Base-by-base conservation (phyloP, 2,113 vertebrate species). In the Mugil cephalus region DNA sequence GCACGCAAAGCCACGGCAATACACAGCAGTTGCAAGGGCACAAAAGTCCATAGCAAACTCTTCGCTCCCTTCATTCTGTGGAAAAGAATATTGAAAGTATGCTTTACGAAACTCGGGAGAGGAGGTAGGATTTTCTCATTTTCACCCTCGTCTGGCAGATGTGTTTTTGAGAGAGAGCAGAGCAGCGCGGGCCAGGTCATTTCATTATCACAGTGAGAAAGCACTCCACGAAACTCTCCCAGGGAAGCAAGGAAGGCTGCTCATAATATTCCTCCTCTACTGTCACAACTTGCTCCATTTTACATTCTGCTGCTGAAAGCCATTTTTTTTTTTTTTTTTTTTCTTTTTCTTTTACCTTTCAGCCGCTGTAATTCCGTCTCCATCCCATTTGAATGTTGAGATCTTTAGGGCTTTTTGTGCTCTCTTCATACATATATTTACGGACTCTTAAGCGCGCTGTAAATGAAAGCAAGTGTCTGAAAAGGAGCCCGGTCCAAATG, bases 121-220 rank as follows among this genome's bases (percentile, higher is more conserved):
- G 85, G 80, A 86, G 85, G 85, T 52, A 85, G 86, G 85, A 85
- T 89, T 90, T 90, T 92, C 89, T 91, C 85, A 90, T 91, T 92
- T 91, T 87, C 85, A 81, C 85, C 71, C 73, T 72, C 58, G 87
- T 89, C 77, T 86, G 21, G 82, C 84, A 86, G 88, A 90, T 90
- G 86, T 89, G 87, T 88, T 85, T 88, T 87, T 72, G 82, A 78
- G 80, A 73, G 72, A 77, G 86, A 83, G 85, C 11, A 68, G 65
- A 86, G 79, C 82, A 34, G 85, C 69, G 85, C 87, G 88, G 87
- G 84, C 80, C 85, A 82, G 91, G 91, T 91, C 91, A 90, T 92
- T 92, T 90, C 88, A 92, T 92, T 91, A 92, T 92, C 86, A 91
- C 79, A 90, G 85, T 82, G 86, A 90, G 91, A 92, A 86, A 89